Percentiles rank a stretch among this genome's conserved stretches.
Evolutionary conservation across 2,888 invertebrate genomes (phyloP).

Genomic region (Trimorus sp.): DNA sequence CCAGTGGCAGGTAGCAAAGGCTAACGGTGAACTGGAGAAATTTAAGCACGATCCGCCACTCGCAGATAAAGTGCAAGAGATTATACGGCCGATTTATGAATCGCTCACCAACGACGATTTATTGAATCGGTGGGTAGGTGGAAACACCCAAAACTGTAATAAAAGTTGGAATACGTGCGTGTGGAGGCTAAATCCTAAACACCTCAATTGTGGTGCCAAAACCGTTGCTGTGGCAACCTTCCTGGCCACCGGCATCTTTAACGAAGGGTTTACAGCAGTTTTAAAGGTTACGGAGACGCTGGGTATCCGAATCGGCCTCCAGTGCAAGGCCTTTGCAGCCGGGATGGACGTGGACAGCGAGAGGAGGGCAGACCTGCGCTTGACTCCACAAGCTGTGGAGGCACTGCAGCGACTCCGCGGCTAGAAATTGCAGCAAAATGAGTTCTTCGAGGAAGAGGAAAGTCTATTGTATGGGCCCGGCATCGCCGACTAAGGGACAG

Average conservation of each 20-base stretch:
- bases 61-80: conserved; percentile 30
- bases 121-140: background rate
- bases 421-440: conserved; percentile 6
- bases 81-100: conserved; percentile 21
- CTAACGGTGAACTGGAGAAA: conserved; percentile 3
- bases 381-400: conserved; percentile 6
- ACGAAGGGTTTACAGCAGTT: background rate
- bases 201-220: background rate
- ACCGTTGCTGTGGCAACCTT: background rate
- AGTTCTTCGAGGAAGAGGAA: conserved; percentile 17
- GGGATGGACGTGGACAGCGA: background rate
- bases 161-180: background rate
- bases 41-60: conserved; percentile 26
- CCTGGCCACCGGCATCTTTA: background rate
- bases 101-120: background rate
- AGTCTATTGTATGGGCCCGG: too few species aligned
- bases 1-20: conserved; percentile 16
- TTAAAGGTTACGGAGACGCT: background rate
- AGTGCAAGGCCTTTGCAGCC: background rate
- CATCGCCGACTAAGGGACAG: too few species aligned
- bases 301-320: background rate
- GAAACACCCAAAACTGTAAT: background rate
- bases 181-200: background rate
- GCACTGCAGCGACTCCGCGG: background rate
- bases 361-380: background rate